Evolutionary conservation across 2,113 vertebrate species (phyloP).

Genomic region (Colistium nudipinnis): DNA sequence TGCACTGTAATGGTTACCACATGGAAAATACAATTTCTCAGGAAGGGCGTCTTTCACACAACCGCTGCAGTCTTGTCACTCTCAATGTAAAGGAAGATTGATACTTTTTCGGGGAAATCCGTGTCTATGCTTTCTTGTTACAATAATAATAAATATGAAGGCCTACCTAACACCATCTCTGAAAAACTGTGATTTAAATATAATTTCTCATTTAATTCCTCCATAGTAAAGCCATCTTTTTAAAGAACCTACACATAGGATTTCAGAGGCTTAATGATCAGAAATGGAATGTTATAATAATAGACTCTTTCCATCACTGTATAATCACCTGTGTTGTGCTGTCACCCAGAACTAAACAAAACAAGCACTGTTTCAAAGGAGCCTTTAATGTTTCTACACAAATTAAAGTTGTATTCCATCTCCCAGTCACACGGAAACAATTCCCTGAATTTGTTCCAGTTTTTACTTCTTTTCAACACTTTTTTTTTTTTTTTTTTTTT

Average conservation of each 20-base stretch:
- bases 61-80: not conserved
- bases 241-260: not conserved
- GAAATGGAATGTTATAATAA: not conserved
- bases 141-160: not conserved
- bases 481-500: not conserved
- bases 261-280: not conserved
- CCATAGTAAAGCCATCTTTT: not conserved
- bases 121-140: not conserved
- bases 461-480: not conserved
- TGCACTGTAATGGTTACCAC: slow-evolving; percentile 43
- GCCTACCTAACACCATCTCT: not conserved
- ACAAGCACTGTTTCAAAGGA: not conserved
- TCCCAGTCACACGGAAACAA: not conserved
- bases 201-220: not conserved
- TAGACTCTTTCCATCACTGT: not conserved
- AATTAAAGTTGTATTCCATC: not conserved
- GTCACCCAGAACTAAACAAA: too few species aligned
- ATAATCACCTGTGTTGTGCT: too few species aligned
- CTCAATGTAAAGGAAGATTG: not conserved
- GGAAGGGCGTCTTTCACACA: slow-evolving; percentile 3
- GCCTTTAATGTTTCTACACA: not conserved
- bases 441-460: not conserved
- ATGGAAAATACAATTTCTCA: slow-evolving; percentile 25
- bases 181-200: not conserved
- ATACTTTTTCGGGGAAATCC: not conserved